Conservation (phyloP, 2,888 invertebrate species). For the Panorpa germanica region DNA sequence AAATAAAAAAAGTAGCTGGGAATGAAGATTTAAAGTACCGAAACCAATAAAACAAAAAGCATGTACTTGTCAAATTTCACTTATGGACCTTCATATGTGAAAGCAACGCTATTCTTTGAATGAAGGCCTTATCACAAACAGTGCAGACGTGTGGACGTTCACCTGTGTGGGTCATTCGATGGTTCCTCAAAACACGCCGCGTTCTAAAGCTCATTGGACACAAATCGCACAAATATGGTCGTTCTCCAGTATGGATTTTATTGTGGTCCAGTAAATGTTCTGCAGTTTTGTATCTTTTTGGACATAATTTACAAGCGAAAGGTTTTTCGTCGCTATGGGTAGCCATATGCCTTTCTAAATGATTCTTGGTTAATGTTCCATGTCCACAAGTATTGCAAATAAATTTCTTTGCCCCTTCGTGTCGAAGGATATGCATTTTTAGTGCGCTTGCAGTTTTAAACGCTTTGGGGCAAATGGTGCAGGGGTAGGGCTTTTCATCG, state of each 20-base stretch:
- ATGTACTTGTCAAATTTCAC: no score
- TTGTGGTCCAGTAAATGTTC: slow-evolving; percentile 11
- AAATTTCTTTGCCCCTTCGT: no score
- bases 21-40: no score
- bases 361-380: no score
- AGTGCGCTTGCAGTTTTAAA: slow-evolving; percentile 11
- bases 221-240: slow-evolving; percentile 11
- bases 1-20: no score
- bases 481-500: no score
- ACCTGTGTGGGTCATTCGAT: slow-evolving; percentile 12
- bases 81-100: slow-evolving; percentile 11
- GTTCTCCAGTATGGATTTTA: slow-evolving; percentile 10
- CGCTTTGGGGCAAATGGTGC: slow-evolving; percentile 10
- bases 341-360: no score
- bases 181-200: slow-evolving; percentile 11
- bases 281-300: slow-evolving; percentile 10
- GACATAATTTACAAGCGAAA: slow-evolving; percentile 11
- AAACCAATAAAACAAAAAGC: no score
- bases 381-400: no score
- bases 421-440: slow-evolving; percentile 11
- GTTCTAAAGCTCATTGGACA: slow-evolving; percentile 11
- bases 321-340: slow-evolving; percentile 11
- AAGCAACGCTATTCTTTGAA: slow-evolving; percentile 11
- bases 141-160: slow-evolving; percentile 11
- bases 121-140: slow-evolving; percentile 10